phyloP scores from a whole-genome alignment of 2,888 invertebrate species.

The Melinaea marsaeus region DNA sequence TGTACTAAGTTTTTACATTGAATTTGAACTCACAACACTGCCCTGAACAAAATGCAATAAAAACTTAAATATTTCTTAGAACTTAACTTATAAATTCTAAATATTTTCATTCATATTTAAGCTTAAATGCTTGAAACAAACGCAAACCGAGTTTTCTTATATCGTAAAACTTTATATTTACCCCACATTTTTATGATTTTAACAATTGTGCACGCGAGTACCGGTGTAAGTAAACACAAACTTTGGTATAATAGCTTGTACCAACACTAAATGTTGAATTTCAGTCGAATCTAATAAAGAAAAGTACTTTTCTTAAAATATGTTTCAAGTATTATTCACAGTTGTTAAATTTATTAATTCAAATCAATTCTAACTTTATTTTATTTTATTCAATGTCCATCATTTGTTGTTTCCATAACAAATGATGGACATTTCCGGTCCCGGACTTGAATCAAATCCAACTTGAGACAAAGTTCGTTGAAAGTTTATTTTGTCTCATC shows the following conservation, averaged over 20 bases:
- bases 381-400: neutral
- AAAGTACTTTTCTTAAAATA: too few relatives aligned
- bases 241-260: neutral
- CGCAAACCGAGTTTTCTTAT: conserved; percentile 26
- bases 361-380: neutral
- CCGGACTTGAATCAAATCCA: neutral
- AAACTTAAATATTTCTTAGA: conserved; percentile 6
- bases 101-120: conserved; percentile 13
- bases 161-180: conserved; percentile 31
- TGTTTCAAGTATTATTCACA: too few relatives aligned
- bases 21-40: too few relatives aligned
- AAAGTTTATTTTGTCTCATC: neutral
- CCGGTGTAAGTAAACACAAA: conserved; percentile 25
- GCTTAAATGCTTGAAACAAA: conserved; percentile 15
- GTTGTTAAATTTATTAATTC: too few relatives aligned
- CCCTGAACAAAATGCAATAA: too few relatives aligned
- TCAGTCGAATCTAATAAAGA: too few relatives aligned
- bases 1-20: too few relatives aligned
- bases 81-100: conserved; percentile 13
- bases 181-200: conserved; percentile 33
- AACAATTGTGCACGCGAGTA: conserved; percentile 34
- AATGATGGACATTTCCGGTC: neutral
- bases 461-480: neutral
- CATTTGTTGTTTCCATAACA: too few relatives aligned
- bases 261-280: neutral